Evolutionary conservation across 2,888 invertebrate species (phyloP).

Genomic region (Enchytraeus crypticus): DNA sequence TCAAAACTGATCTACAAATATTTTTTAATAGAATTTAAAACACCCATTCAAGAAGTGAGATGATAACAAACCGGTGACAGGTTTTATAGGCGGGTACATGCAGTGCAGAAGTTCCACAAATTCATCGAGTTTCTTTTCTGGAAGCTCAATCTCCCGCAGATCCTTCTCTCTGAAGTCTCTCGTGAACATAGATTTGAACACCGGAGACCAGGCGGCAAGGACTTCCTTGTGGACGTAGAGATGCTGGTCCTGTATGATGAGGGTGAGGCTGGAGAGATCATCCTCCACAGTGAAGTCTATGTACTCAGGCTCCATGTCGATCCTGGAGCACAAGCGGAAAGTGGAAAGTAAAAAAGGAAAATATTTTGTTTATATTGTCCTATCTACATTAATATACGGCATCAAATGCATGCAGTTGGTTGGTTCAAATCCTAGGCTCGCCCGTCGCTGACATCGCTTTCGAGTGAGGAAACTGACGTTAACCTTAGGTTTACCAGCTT

Average conservation of each 20-base stretch:
- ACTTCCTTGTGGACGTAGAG: slow-evolving; percentile 38
- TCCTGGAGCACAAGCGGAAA: too few species aligned
- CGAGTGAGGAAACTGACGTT: too few species aligned
- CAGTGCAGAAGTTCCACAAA: slow-evolving; percentile 47
- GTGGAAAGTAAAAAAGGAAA: too few species aligned
- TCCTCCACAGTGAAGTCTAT: slow-evolving; percentile 36
- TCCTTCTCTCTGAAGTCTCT: slow-evolving; percentile 27
- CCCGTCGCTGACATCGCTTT: too few species aligned
- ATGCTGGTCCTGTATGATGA: slow-evolving; percentile 33
- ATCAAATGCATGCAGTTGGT: too few species aligned
- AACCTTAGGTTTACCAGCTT: too few species aligned
- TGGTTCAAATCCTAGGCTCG: too few species aligned
- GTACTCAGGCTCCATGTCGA: slow-evolving; percentile 20
- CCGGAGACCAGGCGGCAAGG: slow-evolving; percentile 39
- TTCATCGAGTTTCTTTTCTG: slow-evolving; percentile 40
- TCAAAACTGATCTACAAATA: too few species aligned
- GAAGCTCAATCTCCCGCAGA: slow-evolving; percentile 31
- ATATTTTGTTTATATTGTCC: too few species aligned
- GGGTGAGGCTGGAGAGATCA: slow-evolving; percentile 34
- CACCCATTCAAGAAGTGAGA: too few species aligned
- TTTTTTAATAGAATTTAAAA: too few species aligned
- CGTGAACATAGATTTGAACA: slow-evolving; percentile 37
- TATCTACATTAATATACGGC: too few species aligned
- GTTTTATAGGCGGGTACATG: slow-evolving; percentile 48
- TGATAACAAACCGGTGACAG: slow-evolving; percentile 42